These are phyloP conservation scores for Brachyptera risi DNA, from an alignment of 2,888 invertebrate species.

Conservation along the genomic window DNA sequence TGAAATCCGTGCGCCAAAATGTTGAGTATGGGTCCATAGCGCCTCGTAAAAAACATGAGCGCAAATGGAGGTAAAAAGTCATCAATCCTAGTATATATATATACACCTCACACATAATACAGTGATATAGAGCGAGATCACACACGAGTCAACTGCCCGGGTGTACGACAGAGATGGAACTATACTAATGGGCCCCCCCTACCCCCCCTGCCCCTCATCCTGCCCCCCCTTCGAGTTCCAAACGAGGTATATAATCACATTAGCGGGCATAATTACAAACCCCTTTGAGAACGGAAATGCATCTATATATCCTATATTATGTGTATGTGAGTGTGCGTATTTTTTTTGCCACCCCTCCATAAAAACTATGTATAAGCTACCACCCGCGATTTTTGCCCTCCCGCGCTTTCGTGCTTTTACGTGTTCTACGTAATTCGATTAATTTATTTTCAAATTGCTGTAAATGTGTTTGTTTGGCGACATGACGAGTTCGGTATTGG, in stretches of 20 bases:
- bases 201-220: too few species aligned
- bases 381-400: conserved; percentile 20
- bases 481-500: too few species aligned
- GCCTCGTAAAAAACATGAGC: background rate
- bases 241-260: conserved; percentile 53
- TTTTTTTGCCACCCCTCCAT: conserved; percentile 20
- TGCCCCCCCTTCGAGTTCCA: background rate
- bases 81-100: conserved; percentile 11
- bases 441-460: conserved; percentile 34
- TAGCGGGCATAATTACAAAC: conserved; percentile 61
- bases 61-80: conserved; percentile 21
- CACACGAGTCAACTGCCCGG: background rate
- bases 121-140: too few species aligned
- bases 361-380: background rate
- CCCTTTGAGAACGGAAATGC: conserved; percentile 63
- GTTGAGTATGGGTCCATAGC: too few species aligned
- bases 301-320: conserved; percentile 66
- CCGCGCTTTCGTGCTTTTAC: conserved; percentile 32
- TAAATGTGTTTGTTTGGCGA: conserved; percentile 25
- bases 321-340: conserved; percentile 34
- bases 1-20: too few species aligned
- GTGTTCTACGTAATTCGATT: conserved; percentile 34
- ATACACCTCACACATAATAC: background rate
- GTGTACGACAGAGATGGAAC: too few species aligned
- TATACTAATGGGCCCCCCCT: too few species aligned